Evolutionary conservation across 2,113 vertebrate genomes (phyloP), one percentile per base, ranked within the genome.

Genomic region (Corythornis cristatus): DNA sequence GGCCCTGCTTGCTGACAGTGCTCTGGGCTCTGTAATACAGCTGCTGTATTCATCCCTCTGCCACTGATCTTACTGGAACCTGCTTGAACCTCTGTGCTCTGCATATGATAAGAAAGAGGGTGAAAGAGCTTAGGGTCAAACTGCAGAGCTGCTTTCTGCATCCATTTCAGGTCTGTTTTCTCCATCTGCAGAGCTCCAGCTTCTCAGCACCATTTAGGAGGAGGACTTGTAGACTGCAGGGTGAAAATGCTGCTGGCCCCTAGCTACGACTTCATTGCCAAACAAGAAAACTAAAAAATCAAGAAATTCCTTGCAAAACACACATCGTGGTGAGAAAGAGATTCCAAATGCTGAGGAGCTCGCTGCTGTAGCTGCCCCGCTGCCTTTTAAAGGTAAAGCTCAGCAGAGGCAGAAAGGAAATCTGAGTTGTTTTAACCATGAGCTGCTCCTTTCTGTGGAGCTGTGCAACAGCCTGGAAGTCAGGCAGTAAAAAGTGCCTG

Each of bases 391-490:
- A 85, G 54, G 83, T 89, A 88, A 85, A 89, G 33, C 82, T 79
- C 71, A 86, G 73, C 51, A 58, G 65, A 93, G 92, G 80, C 70
- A 82, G 85, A 89, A 89, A 91, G 0, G 20, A 91, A 96, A 93
- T 80, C 66, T 64, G 23, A 45, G 90, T 73, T 89, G 72, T 93
- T 96, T 73, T 80, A 95, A 76, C 75, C 83, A 88, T 91, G 79
- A 94, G 83, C 53, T 6, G 4, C 91, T 95, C 75, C 88, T 85
- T 96, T 96, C 92, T 93, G 2, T 12, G 50, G 83, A 90, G 79
- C 64, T 66, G n/a, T 74, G 93, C 68, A 95, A 68, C 62, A 85
- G 90, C 88, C 79, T 95, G 92, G 88, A 93, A 96, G 86, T 68
- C 37, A 13, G 58, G 88, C 79, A 83, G 79, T 91, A 93, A 93